Evolutionary conservation across 2,888 invertebrate species (phyloP).

Genomic region (Lasioglossum figueresi): DNA sequence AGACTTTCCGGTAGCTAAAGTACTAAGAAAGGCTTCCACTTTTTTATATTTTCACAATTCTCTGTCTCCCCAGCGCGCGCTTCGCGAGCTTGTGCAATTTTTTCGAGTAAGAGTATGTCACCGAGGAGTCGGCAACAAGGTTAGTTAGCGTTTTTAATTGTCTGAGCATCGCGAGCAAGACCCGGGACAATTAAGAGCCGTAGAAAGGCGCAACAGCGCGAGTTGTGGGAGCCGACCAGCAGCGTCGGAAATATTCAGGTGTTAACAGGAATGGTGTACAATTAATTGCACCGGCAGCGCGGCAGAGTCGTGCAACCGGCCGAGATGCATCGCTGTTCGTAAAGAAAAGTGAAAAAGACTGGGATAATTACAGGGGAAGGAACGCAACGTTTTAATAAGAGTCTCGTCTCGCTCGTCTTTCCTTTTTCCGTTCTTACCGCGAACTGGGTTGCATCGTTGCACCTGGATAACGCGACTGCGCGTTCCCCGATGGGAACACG

Average conservation of each 20-base stretch:
- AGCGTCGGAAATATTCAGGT: slow-evolving; percentile 10
- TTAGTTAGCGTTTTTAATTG: slow-evolving; percentile 1
- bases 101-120: background rate
- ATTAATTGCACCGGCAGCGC: slow-evolving; percentile 9
- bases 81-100: background rate
- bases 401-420: slow-evolving; percentile 18
- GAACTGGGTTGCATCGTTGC: slow-evolving; percentile 25
- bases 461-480: slow-evolving; percentile 43
- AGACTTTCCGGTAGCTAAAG: background rate
- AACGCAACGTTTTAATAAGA: slow-evolving; percentile 45
- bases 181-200: background rate
- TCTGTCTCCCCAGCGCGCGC: too few species aligned
- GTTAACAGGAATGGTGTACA: slow-evolving; percentile 15
- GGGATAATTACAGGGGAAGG: slow-evolving; percentile 31
- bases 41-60: too few species aligned
- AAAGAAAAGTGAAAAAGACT: background rate
- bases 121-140: background rate
- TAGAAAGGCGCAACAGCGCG: background rate
- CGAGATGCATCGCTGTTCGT: background rate
- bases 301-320: background rate
- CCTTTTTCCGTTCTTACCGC: background rate
- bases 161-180: background rate
- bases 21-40: background rate
- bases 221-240: background rate
- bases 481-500: slow-evolving; percentile 31